Evolutionary conservation across 2,888 invertebrate genomes (phyloP), one percentile per base, ranked within the genome.

Genomic region (Catonia carolina): DNA sequence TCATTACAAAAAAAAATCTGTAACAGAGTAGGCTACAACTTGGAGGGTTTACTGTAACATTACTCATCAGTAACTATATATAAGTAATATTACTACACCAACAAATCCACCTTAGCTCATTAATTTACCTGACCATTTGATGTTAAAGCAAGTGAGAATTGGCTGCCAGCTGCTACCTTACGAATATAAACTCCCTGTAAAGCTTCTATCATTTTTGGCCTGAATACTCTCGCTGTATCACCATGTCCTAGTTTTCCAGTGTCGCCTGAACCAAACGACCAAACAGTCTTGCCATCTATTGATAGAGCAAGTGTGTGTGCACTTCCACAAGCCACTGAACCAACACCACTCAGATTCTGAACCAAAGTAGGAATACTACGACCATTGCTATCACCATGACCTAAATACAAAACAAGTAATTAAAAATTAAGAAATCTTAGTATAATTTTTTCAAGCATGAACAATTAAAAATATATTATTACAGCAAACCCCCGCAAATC

Each of bases 371-470:
- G 82, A 18, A 78, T 68, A 65, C 77, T 77, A 47, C 79, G 74
- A 23, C 77, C 77, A 59, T 73, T 77, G 63, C 74, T 77, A 67
- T 82, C 81, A n/a, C 81, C 81, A 68, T 80, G 80, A 12, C 82
- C 82, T 75, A 63, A 14, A 61, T 22, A 41, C 4, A 51, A n/a
- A n/a, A n/a, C n/a, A n/a, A n/a, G n/a, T n/a, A n/a, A n/a, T n/a
- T n/a, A n/a, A n/a, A n/a, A n/a, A n/a, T n/a, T n/a, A n/a, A n/a
- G n/a, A n/a, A n/a, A n/a, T n/a, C n/a, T n/a, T n/a, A n/a, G n/a
- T n/a, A n/a, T n/a, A n/a, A n/a, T n/a, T n/a, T n/a, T n/a, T n/a
- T n/a, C n/a, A n/a, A n/a, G n/a, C n/a, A n/a, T n/a, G n/a, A n/a
- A n/a, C n/a, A n/a, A 41, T 10, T n/a, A n/a, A n/a, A n/a, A n/a